Conservation (phyloP, 1,140 invertebrate genomes). For the Theocolax elegans region DNA sequence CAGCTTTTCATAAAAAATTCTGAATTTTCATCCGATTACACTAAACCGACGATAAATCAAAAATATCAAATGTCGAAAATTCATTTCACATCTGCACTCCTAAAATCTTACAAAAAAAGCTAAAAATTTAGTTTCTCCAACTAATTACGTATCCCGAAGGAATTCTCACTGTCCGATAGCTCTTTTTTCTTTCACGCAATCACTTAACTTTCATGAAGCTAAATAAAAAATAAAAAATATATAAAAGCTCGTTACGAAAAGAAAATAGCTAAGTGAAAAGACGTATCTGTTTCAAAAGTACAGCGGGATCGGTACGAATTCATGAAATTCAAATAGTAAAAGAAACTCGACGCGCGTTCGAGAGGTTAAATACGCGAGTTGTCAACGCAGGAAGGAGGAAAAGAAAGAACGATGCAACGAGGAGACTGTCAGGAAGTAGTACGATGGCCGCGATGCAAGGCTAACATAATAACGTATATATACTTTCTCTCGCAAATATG, state of each 20-base stretch:
- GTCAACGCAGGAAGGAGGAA: constrained; percentile 36
- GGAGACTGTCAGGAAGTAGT: constrained; percentile 54
- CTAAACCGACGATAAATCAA: no score
- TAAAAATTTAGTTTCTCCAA: no score
- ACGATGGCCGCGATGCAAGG: constrained; percentile 62
- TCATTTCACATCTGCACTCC: no score
- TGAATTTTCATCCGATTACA: no score
- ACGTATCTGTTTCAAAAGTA: background rate
- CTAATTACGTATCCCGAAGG: no score
- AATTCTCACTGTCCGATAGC: no score
- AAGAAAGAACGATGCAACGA: constrained; percentile 28
- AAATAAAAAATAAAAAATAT: no score
- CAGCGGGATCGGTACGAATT: constrained; percentile 5
- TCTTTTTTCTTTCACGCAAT: no score
- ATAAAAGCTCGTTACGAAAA: background rate
- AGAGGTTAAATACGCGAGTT: constrained; percentile 21
- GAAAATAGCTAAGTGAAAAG: background rate
- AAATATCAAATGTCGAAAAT: no score
- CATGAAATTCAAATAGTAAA: constrained; percentile 28
- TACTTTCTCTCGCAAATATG: constrained; percentile 59
- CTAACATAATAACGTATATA: constrained; percentile 56
- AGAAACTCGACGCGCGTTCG: constrained; percentile 17
- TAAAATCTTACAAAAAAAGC: no score
- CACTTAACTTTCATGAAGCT: no score
- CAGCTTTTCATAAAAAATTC: no score